Percentiles rank a stretch among this genome's conserved stretches.
These are phyloP conservation scores for Leiothrix lutea DNA, from an alignment of 2,113 vertebrate genomes.

Conservation along the genomic window DNA sequence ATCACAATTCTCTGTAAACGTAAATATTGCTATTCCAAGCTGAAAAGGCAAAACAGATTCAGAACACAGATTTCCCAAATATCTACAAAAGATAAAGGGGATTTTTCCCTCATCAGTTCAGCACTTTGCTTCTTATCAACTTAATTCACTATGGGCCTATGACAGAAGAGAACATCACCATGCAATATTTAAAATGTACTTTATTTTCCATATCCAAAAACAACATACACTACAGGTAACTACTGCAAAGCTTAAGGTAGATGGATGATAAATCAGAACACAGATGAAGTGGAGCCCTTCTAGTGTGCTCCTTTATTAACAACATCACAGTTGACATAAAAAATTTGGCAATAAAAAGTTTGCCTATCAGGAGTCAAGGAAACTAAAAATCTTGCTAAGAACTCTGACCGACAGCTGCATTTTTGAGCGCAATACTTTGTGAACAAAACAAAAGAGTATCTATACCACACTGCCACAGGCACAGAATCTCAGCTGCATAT, in stretches of 20 bases:
- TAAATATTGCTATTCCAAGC: background rate
- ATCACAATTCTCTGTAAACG: background rate
- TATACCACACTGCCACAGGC: background rate
- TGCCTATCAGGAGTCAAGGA: background rate
- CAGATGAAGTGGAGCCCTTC: fast-evolving
- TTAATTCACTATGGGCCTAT: fast-evolving
- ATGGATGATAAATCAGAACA: background rate
- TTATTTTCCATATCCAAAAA: background rate
- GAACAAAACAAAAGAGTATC: background rate
- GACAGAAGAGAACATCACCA: background rate
- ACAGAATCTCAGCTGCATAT: background rate
- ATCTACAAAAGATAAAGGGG: background rate
- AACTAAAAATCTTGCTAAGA: background rate
- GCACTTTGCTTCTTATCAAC: background rate
- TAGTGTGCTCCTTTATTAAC: background rate
- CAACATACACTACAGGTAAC: background rate
- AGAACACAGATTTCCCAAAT: background rate
- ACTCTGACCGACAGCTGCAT: background rate
- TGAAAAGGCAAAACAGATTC: background rate
- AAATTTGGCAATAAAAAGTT: background rate
- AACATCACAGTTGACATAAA: fast-evolving
- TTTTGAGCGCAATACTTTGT: background rate
- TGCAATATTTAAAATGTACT: background rate
- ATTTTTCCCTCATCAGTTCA: background rate
- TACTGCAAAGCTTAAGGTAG: background rate